Conservation (phyloP, 2,797 vertebrate genomes). For the Anguilla anguilla region DNA sequence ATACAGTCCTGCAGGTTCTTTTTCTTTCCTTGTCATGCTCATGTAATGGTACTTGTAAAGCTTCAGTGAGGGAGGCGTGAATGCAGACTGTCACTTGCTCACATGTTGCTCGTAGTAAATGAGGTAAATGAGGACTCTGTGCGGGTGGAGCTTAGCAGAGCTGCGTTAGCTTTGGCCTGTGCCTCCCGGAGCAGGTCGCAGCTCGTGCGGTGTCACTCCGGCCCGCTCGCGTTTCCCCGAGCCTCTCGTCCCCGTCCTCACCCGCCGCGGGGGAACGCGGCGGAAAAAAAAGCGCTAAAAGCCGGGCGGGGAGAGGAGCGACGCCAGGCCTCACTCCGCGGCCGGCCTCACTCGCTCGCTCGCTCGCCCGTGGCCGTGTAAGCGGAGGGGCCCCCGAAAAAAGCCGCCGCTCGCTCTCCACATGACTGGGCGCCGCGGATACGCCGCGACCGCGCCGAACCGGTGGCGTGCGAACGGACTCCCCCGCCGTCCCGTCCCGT, state of each 20-base stretch:
- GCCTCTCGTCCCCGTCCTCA: slow-evolving; percentile 34
- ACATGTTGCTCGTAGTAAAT: slow-evolving; percentile 32
- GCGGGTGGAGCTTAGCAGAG: slow-evolving; percentile 36
- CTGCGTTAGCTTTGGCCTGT: slow-evolving; percentile 34
- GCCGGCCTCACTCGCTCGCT: not conserved
- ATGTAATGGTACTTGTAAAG: not conserved
- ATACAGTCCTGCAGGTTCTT: not conserved
- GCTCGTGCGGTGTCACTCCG: slow-evolving; percentile 39
- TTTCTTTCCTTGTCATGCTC: not conserved
- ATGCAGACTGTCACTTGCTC: not conserved
- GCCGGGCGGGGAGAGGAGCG: slow-evolving; percentile 27
- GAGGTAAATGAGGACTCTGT: not conserved
- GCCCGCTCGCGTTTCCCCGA: not conserved
- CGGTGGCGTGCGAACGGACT: slow-evolving; percentile 35
- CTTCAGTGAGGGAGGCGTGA: not conserved
- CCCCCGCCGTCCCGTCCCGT: not conserved
- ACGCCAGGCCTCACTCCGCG: slow-evolving; percentile 23
- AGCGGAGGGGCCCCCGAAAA: not conserved
- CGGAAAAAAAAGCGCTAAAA: slow-evolving; percentile 21
- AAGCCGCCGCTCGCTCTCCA: not conserved
- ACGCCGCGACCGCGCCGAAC: not conserved
- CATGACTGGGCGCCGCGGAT: not conserved
- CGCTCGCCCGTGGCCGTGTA: not conserved
- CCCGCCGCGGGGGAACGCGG: not conserved
- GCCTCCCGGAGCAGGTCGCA: slow-evolving; percentile 44